These are phyloP conservation scores for Sebastiscus albofasciatus DNA, from an alignment of 2,797 vertebrate species.

Conservation along the genomic window DNA sequence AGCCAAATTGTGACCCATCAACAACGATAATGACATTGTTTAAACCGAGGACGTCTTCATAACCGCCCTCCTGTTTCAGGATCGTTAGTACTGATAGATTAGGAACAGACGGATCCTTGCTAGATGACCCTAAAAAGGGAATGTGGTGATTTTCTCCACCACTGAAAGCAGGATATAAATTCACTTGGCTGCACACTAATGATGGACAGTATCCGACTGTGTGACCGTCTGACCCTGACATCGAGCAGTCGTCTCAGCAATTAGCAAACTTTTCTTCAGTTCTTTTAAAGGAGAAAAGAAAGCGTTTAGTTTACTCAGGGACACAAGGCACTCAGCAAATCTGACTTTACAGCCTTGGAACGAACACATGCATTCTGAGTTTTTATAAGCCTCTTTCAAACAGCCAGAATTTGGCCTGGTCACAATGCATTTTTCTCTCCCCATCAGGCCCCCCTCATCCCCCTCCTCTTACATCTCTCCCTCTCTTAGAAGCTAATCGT, in stretches of 20 bases:
- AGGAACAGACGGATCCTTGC: neutral
- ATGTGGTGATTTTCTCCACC: neutral
- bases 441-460: constrained; percentile 5
- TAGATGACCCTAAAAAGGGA: neutral
- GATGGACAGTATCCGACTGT: neutral
- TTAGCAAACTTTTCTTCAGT: constrained; percentile 23
- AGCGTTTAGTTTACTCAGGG: constrained; percentile 31
- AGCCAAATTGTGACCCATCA: neutral
- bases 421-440: constrained; percentile 63
- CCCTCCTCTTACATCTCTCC: constrained; percentile 3
- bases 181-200: neutral
- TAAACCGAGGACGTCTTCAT: neutral
- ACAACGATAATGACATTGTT: no score
- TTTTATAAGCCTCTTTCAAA: constrained; percentile 74
- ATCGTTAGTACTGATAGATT: neutral
- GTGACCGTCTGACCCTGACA: constrained; percentile 31
- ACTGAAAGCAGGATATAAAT: neutral
- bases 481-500: constrained; percentile 53
- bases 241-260: neutral
- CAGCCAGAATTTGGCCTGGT: constrained; percentile 62
- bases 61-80: neutral
- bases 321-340: constrained; percentile 53
- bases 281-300: constrained; percentile 17
- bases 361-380: constrained; percentile 63
- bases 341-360: constrained; percentile 69